Evolutionary conservation across 2,113 vertebrate species (phyloP), one percentile per base, ranked within the genome.

Genomic region (Myrmecobius fasciatus): DNA sequence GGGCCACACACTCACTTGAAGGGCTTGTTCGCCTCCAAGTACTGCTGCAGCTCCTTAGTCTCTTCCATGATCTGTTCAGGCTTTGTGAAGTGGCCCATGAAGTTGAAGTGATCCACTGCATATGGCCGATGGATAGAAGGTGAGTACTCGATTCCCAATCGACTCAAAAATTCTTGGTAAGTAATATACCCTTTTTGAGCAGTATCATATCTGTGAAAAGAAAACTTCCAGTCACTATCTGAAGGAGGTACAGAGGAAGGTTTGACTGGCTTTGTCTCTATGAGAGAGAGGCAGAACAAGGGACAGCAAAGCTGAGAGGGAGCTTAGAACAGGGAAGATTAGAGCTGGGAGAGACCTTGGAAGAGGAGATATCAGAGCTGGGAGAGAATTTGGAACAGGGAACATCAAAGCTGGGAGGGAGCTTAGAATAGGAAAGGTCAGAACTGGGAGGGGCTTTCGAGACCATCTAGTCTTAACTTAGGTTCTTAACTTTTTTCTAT

Each of bases 111-210:
- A 17, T 98, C 97, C 31, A 97, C 96, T 10, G 25, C 91, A 0
- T 97, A 92, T 97, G 97, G 93, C 52, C 67, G 91, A 48, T 97
- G 96, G 56, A 92, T 54, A 67, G 94, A 5, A 0, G 97, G 92
- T 0, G 88, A 92, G 92, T 96, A 98, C 52, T 92, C 91, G 12
- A 97, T 95, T 6, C 98, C 97, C 90, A 98, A n/a, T 91, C 98
- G 98, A 95, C 98, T 96, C 52, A 99, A 92, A 94, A 99, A 98
- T 91, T 99, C 98, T 90, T 98, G 97, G 94, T 98, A 98, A 25
- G 97, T 98, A 89, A 99, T 94, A 95, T 96, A 97, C 52, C 98
- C 98, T 95, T 96, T 98, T n/a, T 95, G 97, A 94, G 98, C 96
- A 8, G 95, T 94, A 97, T 99, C 98, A 89, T 98, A 99, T 97